Base-by-base conservation (phyloP, 2,888 invertebrate genomes). In the Atrina japonica region DNA sequence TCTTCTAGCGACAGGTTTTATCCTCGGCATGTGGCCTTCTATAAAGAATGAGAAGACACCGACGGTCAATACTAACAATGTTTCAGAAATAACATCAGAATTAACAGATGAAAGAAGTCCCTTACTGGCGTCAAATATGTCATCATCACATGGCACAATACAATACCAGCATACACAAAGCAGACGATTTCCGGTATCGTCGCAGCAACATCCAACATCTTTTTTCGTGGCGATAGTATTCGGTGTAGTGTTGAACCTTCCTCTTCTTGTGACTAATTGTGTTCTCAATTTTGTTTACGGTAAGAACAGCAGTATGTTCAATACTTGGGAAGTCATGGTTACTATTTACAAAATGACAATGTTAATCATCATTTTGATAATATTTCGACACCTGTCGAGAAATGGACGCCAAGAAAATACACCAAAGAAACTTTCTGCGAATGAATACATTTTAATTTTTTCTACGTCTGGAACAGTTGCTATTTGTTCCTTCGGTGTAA, bases 1-100 rank as follows among this genome's bases (percentile, higher is more conserved):
- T 23, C 45, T 59, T 23, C 43, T 59, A 18, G 41, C 43, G 3
- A 59, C 59, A 27, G 59, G 59, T 1, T 59, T 59, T 45, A 59
- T 59, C 6, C 41, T 59, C 7, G 43, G 59, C 45, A 59, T 45
- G 59, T 59, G 59, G 59, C 59, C 59, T 14, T 59, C 59, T 25
- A 45, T 59, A 16, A 40, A 59, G 25, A 27, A 59, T 7, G 59
- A 59, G 16, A 43, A 59, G 2, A 25, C n/a, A n/a, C n/a, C n/a
- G n/a, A n/a, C n/a, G n/a, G n/a, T n/a, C n/a, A n/a, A n/a, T n/a
- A n/a, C n/a, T n/a, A n/a, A n/a, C n/a, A n/a, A n/a, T n/a, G n/a
- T n/a, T n/a, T n/a, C 16, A 41, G 9, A n/a, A n/a, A n/a, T n/a
- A n/a, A n/a, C n/a, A n/a, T n/a, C n/a, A n/a, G 23, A 27, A n/a